Conservation (phyloP, 2,113 vertebrate species). For the Stegostoma tigrinum region DNA sequence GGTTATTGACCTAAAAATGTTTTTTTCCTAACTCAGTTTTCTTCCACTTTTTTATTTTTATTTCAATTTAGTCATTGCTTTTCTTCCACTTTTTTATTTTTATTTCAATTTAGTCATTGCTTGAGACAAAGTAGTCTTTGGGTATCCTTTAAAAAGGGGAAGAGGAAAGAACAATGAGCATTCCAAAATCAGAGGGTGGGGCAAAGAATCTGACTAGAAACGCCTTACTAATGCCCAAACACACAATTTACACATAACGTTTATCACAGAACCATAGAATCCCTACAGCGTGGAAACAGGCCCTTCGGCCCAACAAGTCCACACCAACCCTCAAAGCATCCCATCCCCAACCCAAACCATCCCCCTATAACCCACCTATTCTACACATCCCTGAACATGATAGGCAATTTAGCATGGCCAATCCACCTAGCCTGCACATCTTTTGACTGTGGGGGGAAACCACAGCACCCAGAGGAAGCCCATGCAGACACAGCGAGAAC, state of each 20-base stretch:
- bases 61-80: not conserved
- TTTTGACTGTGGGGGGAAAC: no score
- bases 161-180: not conserved
- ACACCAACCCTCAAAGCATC: no score
- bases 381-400: no score
- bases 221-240: not conserved
- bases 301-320: no score
- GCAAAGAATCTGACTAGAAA: not conserved
- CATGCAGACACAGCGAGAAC: no score
- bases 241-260: not conserved
- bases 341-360: no score
- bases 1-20: not conserved
- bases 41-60: not conserved
- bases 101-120: not conserved
- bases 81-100: not conserved
- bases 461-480: no score
- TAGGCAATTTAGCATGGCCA: no score
- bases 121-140: not conserved
- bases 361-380: no score
- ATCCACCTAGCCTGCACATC: no score
- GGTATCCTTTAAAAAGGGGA: not conserved
- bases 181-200: not conserved
- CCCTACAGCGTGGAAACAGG: no score
- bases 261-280: no score
- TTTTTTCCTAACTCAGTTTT: not conserved